Conservation (phyloP, 2,113 vertebrate species). For the Otocyon megalotis region DNA sequence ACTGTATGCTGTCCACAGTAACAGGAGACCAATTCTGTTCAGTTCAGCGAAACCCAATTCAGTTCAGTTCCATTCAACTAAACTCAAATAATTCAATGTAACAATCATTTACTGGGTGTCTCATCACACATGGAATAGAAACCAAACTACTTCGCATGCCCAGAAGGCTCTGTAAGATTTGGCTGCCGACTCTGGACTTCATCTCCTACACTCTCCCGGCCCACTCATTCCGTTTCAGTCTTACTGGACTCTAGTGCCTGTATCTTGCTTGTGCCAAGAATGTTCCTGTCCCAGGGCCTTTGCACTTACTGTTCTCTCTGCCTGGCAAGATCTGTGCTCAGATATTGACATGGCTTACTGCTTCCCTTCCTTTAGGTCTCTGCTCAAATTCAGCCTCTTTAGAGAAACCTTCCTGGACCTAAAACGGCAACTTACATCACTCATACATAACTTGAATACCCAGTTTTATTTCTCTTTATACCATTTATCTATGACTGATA, state of each 20-base stretch:
- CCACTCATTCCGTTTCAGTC: background rate
- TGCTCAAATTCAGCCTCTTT: background rate
- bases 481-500: background rate
- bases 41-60: background rate
- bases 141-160: background rate
- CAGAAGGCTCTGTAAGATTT: background rate
- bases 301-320: background rate
- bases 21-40: background rate
- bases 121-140: background rate
- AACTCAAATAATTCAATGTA: background rate
- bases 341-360: background rate
- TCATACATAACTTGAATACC: background rate
- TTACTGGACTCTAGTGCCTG: background rate
- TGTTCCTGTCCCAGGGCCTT: background rate
- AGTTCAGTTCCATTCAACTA: background rate
- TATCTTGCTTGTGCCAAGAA: background rate
- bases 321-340: background rate
- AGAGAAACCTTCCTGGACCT: background rate
- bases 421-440: background rate
- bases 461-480: background rate
- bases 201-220: background rate
- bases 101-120: background rate
- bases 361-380: background rate
- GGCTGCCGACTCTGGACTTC: background rate
- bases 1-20: background rate